Evolutionary conservation across 2,113 vertebrate genomes (phyloP).

Genomic region (Toxostoma redivivum): DNA sequence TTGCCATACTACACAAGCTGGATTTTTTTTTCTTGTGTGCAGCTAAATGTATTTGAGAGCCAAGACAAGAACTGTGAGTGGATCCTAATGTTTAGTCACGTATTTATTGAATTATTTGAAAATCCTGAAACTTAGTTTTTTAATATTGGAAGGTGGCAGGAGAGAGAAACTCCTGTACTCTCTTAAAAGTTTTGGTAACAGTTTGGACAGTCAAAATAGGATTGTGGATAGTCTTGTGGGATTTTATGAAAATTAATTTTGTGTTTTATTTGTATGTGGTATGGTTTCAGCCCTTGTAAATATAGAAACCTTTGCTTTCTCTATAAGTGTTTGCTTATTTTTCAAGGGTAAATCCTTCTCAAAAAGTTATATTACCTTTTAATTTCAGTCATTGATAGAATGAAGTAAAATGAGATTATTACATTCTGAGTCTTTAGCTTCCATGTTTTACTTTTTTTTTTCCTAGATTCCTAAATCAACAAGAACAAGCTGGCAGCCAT

Average conservation of each 20-base stretch:
- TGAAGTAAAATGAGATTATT: too few species aligned
- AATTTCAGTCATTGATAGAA: not conserved
- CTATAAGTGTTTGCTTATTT: not conserved
- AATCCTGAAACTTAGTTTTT: accelerated
- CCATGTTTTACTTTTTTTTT: not conserved
- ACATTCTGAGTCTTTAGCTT: not conserved
- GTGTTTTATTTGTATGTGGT: not conserved
- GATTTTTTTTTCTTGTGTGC: not conserved
- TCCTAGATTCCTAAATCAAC: not conserved
- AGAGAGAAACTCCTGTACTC: not conserved
- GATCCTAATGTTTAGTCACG: not conserved
- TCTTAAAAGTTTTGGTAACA: not conserved
- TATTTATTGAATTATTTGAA: not conserved
- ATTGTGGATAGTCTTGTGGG: not conserved
- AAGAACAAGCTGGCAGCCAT: not conserved
- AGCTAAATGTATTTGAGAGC: not conserved
- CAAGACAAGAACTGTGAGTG: not conserved
- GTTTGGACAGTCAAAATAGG: not conserved
- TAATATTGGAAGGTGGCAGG: not conserved
- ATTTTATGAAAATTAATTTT: not conserved
- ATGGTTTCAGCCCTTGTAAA: not conserved
- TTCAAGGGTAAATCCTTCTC: not conserved
- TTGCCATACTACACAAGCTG: not conserved
- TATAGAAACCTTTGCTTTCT: not conserved
- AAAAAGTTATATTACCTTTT: not conserved